These are phyloP conservation scores for Anas bernieri DNA, from an alignment of 2,797 vertebrate species.

Conservation along the genomic window DNA sequence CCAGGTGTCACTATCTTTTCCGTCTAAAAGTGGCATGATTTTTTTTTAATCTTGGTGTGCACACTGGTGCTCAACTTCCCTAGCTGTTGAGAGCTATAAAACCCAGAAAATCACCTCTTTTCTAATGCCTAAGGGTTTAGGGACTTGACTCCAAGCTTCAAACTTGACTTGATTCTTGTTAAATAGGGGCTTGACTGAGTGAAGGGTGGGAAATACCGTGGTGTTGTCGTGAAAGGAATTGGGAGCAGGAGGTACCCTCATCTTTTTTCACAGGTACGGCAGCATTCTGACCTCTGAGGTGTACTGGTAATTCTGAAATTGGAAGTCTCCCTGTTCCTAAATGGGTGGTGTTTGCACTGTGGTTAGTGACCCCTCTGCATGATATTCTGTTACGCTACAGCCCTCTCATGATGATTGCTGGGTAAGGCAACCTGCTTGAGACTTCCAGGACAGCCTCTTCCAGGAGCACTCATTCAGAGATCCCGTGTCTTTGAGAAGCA, in stretches of 20 bases:
- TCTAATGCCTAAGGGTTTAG: background rate
- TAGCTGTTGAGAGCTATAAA: background rate
- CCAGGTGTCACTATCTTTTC: background rate
- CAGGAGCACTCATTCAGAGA: background rate
- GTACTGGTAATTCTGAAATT: background rate
- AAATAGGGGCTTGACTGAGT: background rate
- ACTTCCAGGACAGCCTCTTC: background rate
- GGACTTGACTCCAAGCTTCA: background rate
- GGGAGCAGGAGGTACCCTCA: background rate
- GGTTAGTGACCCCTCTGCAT: background rate
- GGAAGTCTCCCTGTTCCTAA: fast-evolving
- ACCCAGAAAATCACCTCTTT: background rate
- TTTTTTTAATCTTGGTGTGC: background rate
- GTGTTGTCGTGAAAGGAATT: background rate
- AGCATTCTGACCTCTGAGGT: background rate
- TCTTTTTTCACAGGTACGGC: background rate
- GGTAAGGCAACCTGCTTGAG: background rate
- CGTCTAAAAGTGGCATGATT: background rate
- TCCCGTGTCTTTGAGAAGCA: background rate
- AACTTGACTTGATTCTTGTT: background rate
- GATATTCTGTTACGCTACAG: background rate
- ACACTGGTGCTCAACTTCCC: background rate
- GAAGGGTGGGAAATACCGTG: background rate
- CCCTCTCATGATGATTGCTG: background rate
- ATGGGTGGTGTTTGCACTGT: background rate